These are phyloP conservation scores for Apteryx mantelli DNA, from an alignment of 2,113 vertebrate species.

Conservation along the genomic window DNA sequence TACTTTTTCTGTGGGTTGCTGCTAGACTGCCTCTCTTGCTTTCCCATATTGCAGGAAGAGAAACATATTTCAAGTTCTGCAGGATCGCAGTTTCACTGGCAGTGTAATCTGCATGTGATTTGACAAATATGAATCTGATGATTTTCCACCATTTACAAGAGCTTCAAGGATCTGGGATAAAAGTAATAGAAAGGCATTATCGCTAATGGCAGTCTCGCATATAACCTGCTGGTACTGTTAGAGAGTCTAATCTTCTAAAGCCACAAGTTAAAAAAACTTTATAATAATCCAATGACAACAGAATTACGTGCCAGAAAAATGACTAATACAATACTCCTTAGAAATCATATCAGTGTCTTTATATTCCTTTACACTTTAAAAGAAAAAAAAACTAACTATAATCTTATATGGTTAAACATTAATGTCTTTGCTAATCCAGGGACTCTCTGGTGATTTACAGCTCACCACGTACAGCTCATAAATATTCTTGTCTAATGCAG, in stretches of 20 bases:
- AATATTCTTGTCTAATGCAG: constrained; percentile 10
- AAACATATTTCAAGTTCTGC: background rate
- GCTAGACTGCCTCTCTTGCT: background rate
- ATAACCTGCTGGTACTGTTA: background rate
- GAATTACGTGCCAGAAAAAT: background rate
- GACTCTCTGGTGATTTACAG: constrained; percentile 10
- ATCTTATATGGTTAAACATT: constrained; percentile 15
- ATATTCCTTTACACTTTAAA: background rate
- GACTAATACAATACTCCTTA: background rate
- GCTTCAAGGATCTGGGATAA: background rate
- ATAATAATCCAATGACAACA: background rate
- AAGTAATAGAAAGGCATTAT: background rate
- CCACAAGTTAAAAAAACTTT: background rate
- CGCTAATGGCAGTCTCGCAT: background rate
- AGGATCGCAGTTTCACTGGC: background rate
- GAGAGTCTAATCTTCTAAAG: background rate
- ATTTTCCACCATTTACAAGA: background rate
- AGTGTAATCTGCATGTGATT: background rate
- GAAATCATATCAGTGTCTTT: background rate
- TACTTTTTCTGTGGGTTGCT: background rate
- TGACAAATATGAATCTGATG: background rate
- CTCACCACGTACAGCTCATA: constrained; percentile 17
- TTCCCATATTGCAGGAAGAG: background rate
- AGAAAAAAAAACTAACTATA: background rate
- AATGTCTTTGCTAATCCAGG: constrained; percentile 13